Evolutionary conservation across 53 echinoderm and acorn worm species (phyloP).

Genomic region (Arbacia lixula): DNA sequence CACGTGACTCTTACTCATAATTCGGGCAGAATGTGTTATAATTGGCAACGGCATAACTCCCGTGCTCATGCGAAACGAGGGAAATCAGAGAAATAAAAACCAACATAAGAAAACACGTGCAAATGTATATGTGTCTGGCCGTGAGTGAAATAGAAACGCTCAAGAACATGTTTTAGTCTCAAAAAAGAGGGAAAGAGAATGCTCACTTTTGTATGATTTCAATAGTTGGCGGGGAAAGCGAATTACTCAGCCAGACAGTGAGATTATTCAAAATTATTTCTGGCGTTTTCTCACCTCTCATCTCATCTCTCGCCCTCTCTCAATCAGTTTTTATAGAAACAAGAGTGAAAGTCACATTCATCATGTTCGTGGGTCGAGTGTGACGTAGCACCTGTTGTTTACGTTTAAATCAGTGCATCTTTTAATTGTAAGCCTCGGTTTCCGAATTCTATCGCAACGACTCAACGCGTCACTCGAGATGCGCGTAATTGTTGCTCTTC

Average conservation of each 20-base stretch:
- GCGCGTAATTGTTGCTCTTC: slow-evolving; percentile 15
- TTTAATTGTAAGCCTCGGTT: slow-evolving; percentile 10
- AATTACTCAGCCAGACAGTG: slow-evolving; percentile 32
- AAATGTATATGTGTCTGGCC: no score
- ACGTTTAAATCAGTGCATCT: slow-evolving; percentile 25
- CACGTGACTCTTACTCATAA: slow-evolving; percentile 40
- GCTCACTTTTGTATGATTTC: no score
- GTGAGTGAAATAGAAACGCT: no score
- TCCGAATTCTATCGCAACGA: background rate
- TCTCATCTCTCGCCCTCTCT: no score
- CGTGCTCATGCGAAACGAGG: no score
- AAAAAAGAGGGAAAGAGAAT: background rate
- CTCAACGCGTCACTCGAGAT: slow-evolving; percentile 19
- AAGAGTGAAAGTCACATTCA: no score
- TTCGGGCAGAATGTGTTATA: background rate
- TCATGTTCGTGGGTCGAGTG: no score
- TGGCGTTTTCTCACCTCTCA: background rate
- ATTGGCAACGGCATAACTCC: background rate
- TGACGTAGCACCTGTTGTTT: slow-evolving; percentile 38
- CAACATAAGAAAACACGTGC: no score
- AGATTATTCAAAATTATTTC: slow-evolving; percentile 29
- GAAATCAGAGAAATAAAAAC: background rate
- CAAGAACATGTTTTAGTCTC: slow-evolving; percentile 10
- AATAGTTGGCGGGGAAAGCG: no score
- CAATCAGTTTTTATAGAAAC: no score